phyloP scores from a whole-genome alignment of 2,888 invertebrate genomes.

The Cataglyphis albicans region DNA sequence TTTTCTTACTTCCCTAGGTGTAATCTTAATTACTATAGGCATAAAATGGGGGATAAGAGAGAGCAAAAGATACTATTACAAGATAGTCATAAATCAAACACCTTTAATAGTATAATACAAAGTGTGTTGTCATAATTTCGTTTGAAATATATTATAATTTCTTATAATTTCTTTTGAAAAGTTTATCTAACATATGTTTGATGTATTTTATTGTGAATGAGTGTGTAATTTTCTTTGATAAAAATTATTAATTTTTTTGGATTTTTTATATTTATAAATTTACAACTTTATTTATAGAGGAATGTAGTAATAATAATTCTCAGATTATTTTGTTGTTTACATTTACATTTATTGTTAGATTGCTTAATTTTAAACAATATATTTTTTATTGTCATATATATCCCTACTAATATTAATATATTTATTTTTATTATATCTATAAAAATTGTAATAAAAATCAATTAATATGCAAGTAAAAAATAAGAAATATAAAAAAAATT shows the following conservation, averaged over 20 bases:
- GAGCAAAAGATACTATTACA: no score
- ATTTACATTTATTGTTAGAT: no score
- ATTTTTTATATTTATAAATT: background rate
- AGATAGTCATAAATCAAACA: background rate
- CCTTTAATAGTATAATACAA: background rate
- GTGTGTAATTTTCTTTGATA: background rate
- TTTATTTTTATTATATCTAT: background rate
- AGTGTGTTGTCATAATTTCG: background rate
- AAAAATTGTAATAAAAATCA: no score
- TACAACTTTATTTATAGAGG: background rate
- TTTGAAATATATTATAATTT: background rate
- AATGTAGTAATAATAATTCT: background rate
- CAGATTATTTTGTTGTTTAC: no score
- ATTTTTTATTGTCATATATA: no score
- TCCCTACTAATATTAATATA: background rate
- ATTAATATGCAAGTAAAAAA: no score
- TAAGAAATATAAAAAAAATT: no score
- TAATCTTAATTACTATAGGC: background rate
- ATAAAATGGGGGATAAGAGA: background rate
- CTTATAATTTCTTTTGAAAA: background rate
- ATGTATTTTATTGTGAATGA: background rate
- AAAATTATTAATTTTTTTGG: background rate
- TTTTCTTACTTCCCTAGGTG: conserved; percentile 1
- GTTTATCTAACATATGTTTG: background rate
- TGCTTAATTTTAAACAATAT: no score